Evolutionary conservation across 2,797 vertebrate species (phyloP), one percentile per base, ranked within the genome.

Genomic region (Emydoidea blandingii): DNA sequence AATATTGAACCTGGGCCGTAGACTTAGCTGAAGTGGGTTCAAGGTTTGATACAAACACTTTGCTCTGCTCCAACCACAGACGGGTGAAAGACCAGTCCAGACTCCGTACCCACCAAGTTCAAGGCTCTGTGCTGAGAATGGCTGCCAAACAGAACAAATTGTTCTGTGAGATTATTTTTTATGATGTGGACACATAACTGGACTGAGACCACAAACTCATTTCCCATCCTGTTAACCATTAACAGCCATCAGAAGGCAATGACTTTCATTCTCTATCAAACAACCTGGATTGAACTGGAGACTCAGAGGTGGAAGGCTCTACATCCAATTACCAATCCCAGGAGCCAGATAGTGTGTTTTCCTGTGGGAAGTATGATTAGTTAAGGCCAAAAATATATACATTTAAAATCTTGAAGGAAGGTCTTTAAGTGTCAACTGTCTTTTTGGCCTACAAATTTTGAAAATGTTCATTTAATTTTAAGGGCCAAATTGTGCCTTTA

Each of bases 401-500:
- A 25, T 8, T 23, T 49, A 23, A 25, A 57, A 76, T 27, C 85
- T n/a, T 78, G 34, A 92, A 87, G 10, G 25, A 86, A 93, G 83
- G 27, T 4, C 37, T 85, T 86, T 78, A 34, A 12, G 83, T 49
- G 90, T 41, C 1, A 44, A 12, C 1, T 1, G 1, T 44, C 85
- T 57, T 90, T 84, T 81, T 65, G 85, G 49, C 37, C n/a, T 10
- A 78, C 79, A 1, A 1, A 52, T 85, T 96, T 87, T 86, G n/a
- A 2, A 87, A 94, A 81, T 85, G 57, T 7, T 1, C 7, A 5
- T 12, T 88, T 95, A 8, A 10, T 93, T 91, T 96, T 90, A 91
- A 90, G 90, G 50, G 78, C 86, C 78, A 88, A 41, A 31, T 91
- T 94, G 84, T 83, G 72, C 87, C 18, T 93, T 94, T 57, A 91